phyloP scores from a whole-genome alignment of 2,797 vertebrate genomes.

The Silurus aristotelis region DNA sequence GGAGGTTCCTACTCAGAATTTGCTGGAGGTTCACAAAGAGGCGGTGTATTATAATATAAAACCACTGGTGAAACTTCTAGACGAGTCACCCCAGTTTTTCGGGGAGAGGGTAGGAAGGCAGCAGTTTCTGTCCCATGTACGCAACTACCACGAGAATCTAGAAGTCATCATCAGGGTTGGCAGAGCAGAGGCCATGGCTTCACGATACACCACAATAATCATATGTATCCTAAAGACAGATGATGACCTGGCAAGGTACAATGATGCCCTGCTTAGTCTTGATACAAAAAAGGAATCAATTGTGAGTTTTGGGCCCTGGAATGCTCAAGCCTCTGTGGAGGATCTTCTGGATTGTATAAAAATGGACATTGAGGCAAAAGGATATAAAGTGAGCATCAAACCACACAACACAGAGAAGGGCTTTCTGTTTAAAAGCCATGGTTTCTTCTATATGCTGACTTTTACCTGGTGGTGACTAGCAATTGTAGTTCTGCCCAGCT shows the following conservation, averaged over 20 bases:
- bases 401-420: conserved; percentile 71
- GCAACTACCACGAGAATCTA: conserved; percentile 87
- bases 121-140: conserved; percentile 87
- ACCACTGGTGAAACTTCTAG: conserved; percentile 82
- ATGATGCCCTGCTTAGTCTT: conserved; percentile 73
- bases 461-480: conserved; percentile 89
- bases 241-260: conserved; percentile 73
- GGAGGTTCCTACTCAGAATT: conserved; percentile 73
- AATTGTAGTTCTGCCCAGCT: background rate
- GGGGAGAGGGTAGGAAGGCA: conserved; percentile 86
- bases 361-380: conserved; percentile 82
- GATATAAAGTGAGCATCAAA: conserved; percentile 77
- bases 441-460: conserved; percentile 81
- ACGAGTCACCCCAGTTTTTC: conserved; percentile 84
- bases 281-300: conserved; percentile 81
- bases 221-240: conserved; percentile 81
- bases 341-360: conserved; percentile 87
- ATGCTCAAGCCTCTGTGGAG: conserved; percentile 64
- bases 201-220: conserved; percentile 77
- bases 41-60: conserved; percentile 84
- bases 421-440: conserved; percentile 75
- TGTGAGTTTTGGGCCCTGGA: conserved; percentile 93
- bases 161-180: conserved; percentile 90
- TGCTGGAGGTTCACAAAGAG: conserved; percentile 84
- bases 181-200: conserved; percentile 83